Evolutionary conservation across 2,888 invertebrate species (phyloP).

Genomic region (Cartodere bifasciata): DNA sequence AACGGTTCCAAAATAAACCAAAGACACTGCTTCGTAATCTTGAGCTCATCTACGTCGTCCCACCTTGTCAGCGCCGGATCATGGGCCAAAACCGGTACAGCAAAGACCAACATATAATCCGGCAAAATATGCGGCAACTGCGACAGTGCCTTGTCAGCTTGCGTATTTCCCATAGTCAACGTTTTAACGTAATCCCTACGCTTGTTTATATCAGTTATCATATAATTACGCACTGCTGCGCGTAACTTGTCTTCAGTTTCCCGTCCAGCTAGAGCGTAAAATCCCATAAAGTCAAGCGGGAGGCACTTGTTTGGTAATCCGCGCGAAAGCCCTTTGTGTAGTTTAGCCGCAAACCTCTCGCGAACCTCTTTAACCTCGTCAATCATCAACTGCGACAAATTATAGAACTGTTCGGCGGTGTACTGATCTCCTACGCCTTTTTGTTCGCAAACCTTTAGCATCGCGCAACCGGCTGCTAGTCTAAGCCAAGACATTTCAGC

Average conservation of each 20-base stretch:
- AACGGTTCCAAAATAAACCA: slow-evolving; percentile 93
- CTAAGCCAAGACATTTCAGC: slow-evolving; percentile 91
- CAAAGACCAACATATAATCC: slow-evolving; percentile 94
- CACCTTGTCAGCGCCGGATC: slow-evolving; percentile 71
- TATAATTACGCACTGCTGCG: slow-evolving; percentile 58
- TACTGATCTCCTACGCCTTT: slow-evolving; percentile 92
- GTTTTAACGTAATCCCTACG: slow-evolving; percentile 85
- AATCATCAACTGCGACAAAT: slow-evolving; percentile 81
- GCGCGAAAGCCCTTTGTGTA: slow-evolving; percentile 70
- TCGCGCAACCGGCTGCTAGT: slow-evolving; percentile 85
- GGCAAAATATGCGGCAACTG: slow-evolving; percentile 84
- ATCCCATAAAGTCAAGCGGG: slow-evolving; percentile 94
- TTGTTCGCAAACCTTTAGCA: slow-evolving; percentile 95
- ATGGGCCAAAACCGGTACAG: slow-evolving; percentile 92
- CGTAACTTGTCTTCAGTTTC: slow-evolving; percentile 74
- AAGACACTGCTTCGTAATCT: slow-evolving; percentile 70
- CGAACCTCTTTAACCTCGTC: slow-evolving; percentile 71
- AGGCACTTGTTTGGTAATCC: slow-evolving; percentile 82
- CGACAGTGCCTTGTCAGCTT: slow-evolving; percentile 55
- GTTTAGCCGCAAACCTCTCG: slow-evolving; percentile 65
- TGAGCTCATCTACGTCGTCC: slow-evolving; percentile 66
- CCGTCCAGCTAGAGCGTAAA: slow-evolving; percentile 80
- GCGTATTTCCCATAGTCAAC: slow-evolving; percentile 53
- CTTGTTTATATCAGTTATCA: slow-evolving; percentile 77
- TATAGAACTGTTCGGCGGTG: slow-evolving; percentile 89